Evolutionary conservation across 2,888 invertebrate genomes (phyloP), one percentile per base, ranked within the genome.

Genomic region (Oeneis ivallda): DNA sequence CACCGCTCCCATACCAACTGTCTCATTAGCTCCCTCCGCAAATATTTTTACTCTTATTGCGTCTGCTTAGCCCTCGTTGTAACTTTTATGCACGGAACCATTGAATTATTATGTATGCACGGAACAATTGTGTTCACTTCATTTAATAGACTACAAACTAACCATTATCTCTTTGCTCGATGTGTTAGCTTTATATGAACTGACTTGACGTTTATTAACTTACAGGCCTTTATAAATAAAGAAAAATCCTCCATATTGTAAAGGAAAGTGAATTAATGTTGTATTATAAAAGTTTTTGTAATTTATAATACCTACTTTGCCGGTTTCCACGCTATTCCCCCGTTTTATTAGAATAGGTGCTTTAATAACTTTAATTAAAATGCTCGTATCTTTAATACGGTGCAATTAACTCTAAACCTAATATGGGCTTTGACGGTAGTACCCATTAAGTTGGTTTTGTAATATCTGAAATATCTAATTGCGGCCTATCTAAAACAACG

Each of bases 21-120:
- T 81, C 83, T 85, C 82, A 82, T 87, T 85, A 83, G 78, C 78
- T 80, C 83, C 83, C 81, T 81, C 76, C 72, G 78, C 79, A 68
- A 79, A 76, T 79, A 71, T 78, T 84, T 87, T 87, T 87, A 78
- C 77, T 86, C 77, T 72, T 79, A 74, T 79, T 80, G 70, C 66
- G 70, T 72, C 74, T 74, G 77, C 83, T 82, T 81, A 79, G 81
- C 84, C 83, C 84, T 83, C 75, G 78, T 78, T 80, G 75, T 73
- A 76, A 78, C 75, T 76, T 77, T 77, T 79, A 79, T 78, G 78
- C 79, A 79, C 78, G 75, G 74, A 79, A 78, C 79, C 79, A 82
- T 78, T 78, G 76, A n/a, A n/a, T n/a, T n/a, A n/a, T n/a, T n/a
- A n/a, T n/a, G n/a, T 79, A 79, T 78, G 78, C 79, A 79, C 78